Base-by-base conservation (phyloP, 2,797 vertebrate genomes). In the Echiichthys vipera region DNA sequence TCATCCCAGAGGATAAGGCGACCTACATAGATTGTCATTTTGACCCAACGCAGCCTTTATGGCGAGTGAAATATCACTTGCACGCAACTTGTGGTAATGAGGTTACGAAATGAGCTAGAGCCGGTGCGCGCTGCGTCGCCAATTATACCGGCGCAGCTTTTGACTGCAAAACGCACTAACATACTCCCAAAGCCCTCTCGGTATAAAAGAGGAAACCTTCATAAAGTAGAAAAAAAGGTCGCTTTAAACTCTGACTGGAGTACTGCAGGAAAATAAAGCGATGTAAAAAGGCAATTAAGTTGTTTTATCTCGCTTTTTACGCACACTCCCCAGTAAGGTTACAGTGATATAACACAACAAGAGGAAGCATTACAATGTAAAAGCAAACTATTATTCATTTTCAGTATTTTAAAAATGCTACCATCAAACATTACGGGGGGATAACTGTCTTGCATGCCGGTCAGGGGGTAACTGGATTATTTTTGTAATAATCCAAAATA, bases 121-220 rank as follows among this genome's bases (percentile, higher is more conserved):
- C 69, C 59, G 58, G 56, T 4, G 78, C 70, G 78, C 70, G 47
- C 61, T 10, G 34, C 37, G 30, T 8, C 49, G 64, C 32, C 57
- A 61, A 65, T 49, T 30, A 49, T 7, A 34, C 72, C 66, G 49
- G 56, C 61, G 29, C 29, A 36, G 22, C 25, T 9, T 37, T 17
- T 40, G 25, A 4, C 27, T 30, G 65, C 49, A 63, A 58, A 79
- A 39, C 46, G n/a, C 66, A 59, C 11, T 0, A 0, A 20, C n/a
- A 7, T 1, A 11, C 29, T 5, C 6, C 7, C 5, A 22, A 27
- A 59, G 20, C 14, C 6, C 6, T 7, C 17, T 17, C 0, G 1
- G 15, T 7, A 36, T 14, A 25, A 22, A 1, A n/a, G 0, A 22
- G 17, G 2, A 46, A 56, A 64, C 10, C 11, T 17, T 1, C 5